Base-by-base conservation (phyloP, 2,797 vertebrate species). In the Megalops cyprinoides region DNA sequence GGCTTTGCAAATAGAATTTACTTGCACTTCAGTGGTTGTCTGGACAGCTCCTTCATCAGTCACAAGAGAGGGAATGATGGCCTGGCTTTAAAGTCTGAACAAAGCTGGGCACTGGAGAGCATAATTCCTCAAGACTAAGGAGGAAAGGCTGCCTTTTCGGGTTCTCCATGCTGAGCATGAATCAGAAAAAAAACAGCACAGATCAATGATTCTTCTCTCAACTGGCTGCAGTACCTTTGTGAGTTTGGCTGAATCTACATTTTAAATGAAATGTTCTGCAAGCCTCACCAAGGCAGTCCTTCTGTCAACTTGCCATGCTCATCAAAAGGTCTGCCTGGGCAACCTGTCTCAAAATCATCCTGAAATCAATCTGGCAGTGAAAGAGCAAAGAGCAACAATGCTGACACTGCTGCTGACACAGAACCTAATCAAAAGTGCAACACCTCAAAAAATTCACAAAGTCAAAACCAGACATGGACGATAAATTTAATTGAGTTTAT, bases 1-100 rank as follows among this genome's bases (percentile, higher is more conserved):
- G 23, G 37, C 34, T 77, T 49, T 28, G 48, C n/a, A 77, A 77
- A 71, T 75, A 73, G 76, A 58, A 77, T 78, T 78, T 37, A 6
- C 37, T 39, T 42, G 20, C 31, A 7, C 67, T 58, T 49, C 55
- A 60, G 31, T 73, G 51, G 39, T 44, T 14, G 3, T 15, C 42
- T 7, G 67, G 37, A 39, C 31, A 76, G 12, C 67, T 53, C 31
- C 34, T 25, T 65, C 79, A 67, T 77, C 49, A 42, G 20, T 53
- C 37, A 34, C 10, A 23, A 15, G 42, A 37, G 31, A 46, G 37
- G 51, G 12, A 82, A 51, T 78, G 23, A 77, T 14, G 39, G 55
- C 34, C 7, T 12, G 34, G 20, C 34, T 80, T 74, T 56, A 49
- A 51, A 34, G 18, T 56, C 69, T 39, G 39, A 44, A 15, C 31